Conservation (phyloP, 2,113 vertebrate species). For the Xenopus tropicalis region UCB_Xtro_10.0 CM004448.2:68261001-68261500, state of each 20-base stretch:
- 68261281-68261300: slow-evolving; percentile 30
- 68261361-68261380: slow-evolving; percentile 6
- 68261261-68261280: slow-evolving; percentile 48
- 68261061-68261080: slow-evolving; percentile 58
- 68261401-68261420: background rate
- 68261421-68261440: background rate
- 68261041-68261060: slow-evolving; percentile 54
- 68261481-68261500: too few species aligned
- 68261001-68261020: slow-evolving; percentile 64
- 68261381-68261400: background rate
- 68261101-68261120: slow-evolving; percentile 57
- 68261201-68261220: slow-evolving; percentile 23
- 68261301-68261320: slow-evolving; percentile 30
- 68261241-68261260: slow-evolving; percentile 52
- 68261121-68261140: slow-evolving; percentile 55
- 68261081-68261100: slow-evolving; percentile 49
- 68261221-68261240: slow-evolving; percentile 52
- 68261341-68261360: slow-evolving; percentile 23
- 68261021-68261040: slow-evolving; percentile 57
- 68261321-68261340: slow-evolving; percentile 39
- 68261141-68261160: slow-evolving; percentile 53
- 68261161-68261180: slow-evolving; percentile 39
- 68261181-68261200: slow-evolving; percentile 43
- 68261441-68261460: background rate
- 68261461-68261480: too few species aligned